Percentiles rank a stretch among this genome's conserved stretches.
phyloP scores from a whole-genome alignment of 1,140 invertebrate genomes.

The Zaprionus lachaisei region DNA sequence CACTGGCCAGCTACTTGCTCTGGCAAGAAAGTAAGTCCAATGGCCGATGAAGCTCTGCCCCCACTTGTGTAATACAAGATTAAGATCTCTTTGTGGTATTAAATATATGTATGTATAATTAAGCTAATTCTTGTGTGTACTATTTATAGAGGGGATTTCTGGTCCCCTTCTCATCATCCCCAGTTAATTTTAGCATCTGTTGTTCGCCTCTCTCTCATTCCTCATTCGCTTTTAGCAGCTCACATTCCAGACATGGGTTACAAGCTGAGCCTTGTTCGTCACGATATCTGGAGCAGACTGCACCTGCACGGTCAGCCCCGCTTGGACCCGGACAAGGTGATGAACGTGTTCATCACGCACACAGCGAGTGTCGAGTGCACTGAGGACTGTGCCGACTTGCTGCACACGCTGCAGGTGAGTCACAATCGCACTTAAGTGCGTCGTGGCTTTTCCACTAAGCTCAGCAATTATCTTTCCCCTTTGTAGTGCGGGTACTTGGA shows the following conservation, averaged over 20 bases:
- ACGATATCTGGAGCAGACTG: constrained; percentile 68
- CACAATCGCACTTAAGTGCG: background rate
- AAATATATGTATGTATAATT: background rate
- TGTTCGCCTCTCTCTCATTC: too few relatives aligned
- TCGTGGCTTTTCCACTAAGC: background rate
- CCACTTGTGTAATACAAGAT: background rate
- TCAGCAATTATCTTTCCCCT: background rate
- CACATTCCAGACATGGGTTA: constrained; percentile 49
- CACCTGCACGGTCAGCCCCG: constrained; percentile 20
- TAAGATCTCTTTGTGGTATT: background rate
- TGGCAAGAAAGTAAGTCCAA: constrained; percentile 69
- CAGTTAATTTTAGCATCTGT: too few relatives aligned
- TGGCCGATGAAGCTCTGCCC: background rate
- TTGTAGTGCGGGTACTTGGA: constrained; percentile 27
- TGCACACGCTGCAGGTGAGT: constrained; percentile 67
- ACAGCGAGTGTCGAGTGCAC: constrained; percentile 58
- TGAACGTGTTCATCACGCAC: constrained; percentile 67
- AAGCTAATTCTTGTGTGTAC: background rate
- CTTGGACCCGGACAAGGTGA: constrained; percentile 48
- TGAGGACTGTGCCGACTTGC: constrained; percentile 52
- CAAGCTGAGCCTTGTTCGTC: constrained; percentile 62
- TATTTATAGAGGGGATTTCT: background rate
- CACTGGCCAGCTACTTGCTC: constrained; percentile 64
- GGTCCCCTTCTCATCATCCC: background rate
- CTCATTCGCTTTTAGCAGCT: constrained; percentile 38